phyloP scores from a whole-genome alignment of 2,113 vertebrate genomes.

The Hippolais icterina region DNA sequence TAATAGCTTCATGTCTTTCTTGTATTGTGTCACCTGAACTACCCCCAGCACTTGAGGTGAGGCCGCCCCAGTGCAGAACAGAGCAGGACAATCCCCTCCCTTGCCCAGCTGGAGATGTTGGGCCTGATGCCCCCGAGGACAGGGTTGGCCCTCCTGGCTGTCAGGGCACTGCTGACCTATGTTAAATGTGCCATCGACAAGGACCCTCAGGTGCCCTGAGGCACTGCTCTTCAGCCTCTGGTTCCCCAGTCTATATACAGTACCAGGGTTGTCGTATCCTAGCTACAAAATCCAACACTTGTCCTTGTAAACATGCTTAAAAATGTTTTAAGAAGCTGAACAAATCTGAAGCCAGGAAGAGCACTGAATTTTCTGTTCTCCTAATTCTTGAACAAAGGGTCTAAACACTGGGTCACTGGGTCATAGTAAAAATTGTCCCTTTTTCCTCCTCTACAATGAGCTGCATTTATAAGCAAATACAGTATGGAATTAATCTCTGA shows the following conservation, averaged over 20 bases:
- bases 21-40: background rate
- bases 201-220: background rate
- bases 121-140: background rate
- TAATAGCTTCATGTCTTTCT: background rate
- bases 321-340: background rate
- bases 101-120: accelerated
- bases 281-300: background rate
- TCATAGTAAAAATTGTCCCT: background rate
- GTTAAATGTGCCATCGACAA: accelerated
- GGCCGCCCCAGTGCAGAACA: background rate
- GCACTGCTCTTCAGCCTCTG: background rate
- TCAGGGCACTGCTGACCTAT: background rate
- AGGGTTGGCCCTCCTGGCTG: background rate
- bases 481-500: background rate
- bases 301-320: background rate
- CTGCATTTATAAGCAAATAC: background rate
- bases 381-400: background rate
- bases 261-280: background rate
- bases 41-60: accelerated
- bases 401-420: background rate
- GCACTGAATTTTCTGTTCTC: background rate
- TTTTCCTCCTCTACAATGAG: background rate
- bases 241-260: background rate
- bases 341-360: background rate
- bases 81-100: background rate